Base-by-base conservation (phyloP, 2,113 vertebrate genomes). In the Rallus limicola region DNA sequence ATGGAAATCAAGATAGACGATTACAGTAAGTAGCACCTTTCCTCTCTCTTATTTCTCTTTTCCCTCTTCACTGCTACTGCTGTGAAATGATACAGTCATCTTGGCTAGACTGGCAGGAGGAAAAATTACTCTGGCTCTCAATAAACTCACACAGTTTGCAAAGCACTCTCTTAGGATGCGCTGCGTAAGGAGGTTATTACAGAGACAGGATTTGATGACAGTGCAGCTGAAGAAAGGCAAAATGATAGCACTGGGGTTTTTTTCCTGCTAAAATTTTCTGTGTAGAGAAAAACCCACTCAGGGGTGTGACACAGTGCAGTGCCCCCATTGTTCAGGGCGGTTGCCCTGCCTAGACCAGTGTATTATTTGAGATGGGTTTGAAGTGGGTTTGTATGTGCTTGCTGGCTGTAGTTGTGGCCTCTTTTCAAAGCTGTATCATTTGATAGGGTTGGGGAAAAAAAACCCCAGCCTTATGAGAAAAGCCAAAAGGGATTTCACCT, bases 11-110 rank as follows among this genome's bases (percentile, higher is more conserved):
- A 95, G 93, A 93, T 98, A 13, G 98, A 99, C 0, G 99, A 99
- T 94, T 99, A 99, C 97, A 98, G 99, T 99, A 98, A 79, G 99
- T 98, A 82, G 64, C 16, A 40, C 50, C 52, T 95, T 89, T 91
- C 72, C 70, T 71, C 3, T 52, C 5, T 55, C 72, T 88, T 90
- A n/a, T 77, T 78, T 78, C 38, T 82, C 80, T 67, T 62, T 42
- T 40, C 31, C 36, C 60, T 58, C 78, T 84, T 86, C 36, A 33
- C 56, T 82, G 14, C n/a, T 78, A 1, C 69, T 80, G 53, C 74
- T 91, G 58, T 77, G 80, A 94, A 95, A 80, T 70, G 83, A 84
- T 86, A 82, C 48, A 89, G 63, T 86, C 81, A 55, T 93, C 65
- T 59, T 44, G 58, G 29, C 33, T n/a, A 68, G 77, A 87, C 62